Conservation (phyloP, 2,113 vertebrate species). For the Tychaedon coryphoeus region DNA sequence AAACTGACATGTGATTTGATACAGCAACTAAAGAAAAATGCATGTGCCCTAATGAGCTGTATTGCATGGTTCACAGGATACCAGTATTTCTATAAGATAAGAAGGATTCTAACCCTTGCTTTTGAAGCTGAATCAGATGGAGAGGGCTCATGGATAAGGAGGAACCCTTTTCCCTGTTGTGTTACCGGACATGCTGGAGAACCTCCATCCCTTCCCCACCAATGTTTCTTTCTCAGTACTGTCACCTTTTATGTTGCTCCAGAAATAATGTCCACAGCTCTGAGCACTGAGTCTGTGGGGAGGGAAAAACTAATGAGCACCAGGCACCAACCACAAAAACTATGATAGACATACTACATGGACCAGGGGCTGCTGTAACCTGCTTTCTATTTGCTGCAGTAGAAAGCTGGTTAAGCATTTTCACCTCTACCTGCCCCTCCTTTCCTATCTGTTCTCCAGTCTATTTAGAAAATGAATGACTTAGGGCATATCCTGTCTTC, state of each 20-base stretch:
- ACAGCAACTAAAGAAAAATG: neutral
- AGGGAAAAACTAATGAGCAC: neutral
- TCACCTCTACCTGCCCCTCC: neutral
- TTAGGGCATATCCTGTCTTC: neutral
- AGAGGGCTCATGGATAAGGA: accelerated
- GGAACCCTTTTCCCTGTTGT: neutral
- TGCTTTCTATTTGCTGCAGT: accelerated
- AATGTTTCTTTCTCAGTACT: neutral
- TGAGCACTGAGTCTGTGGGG: neutral
- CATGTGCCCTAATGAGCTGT: neutral
- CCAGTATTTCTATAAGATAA: neutral
- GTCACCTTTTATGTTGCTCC: neutral
- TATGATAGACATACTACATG: accelerated
- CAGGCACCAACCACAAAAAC: accelerated
- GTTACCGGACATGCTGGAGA: accelerated
- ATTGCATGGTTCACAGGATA: neutral
- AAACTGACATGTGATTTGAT: neutral
- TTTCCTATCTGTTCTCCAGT: neutral
- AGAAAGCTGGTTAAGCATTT: neutral
- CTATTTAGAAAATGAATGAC: neutral
- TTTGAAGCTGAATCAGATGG: neutral
- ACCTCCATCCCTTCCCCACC: neutral
- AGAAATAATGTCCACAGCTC: neutral
- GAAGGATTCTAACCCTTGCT: neutral
- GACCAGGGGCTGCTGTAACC: neutral